Conservation (phyloP, 2,888 invertebrate species). For the Emmelina monodactyla region DNA sequence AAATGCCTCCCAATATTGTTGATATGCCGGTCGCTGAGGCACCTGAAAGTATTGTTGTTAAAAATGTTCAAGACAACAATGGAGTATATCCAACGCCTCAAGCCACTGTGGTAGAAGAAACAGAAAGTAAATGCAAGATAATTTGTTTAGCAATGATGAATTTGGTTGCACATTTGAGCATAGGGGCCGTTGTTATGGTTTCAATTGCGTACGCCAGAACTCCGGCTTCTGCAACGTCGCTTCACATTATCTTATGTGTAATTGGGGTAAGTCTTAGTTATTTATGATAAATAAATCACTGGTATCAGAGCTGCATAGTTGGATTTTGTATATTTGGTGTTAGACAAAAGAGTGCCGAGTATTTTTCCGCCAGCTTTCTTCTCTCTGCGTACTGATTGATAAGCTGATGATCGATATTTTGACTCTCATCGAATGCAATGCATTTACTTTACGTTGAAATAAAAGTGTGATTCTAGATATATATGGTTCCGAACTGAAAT, state of each 20-base stretch:
- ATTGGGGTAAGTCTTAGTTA: constrained; percentile 36
- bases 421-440: too few species aligned
- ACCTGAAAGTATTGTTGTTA: constrained; percentile 18
- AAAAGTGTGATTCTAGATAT: too few species aligned
- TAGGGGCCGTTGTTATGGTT: constrained; percentile 33
- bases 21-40: constrained; percentile 17
- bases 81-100: not conserved
- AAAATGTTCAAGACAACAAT: not conserved
- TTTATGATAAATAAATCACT: too few species aligned
- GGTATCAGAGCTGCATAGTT: too few species aligned
- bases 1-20: constrained; percentile 25
- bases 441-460: too few species aligned
- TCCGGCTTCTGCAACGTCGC: constrained; percentile 25
- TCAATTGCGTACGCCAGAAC: constrained; percentile 24
- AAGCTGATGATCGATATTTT: too few species aligned
- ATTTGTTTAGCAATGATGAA: constrained; percentile 31
- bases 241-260: constrained; percentile 41
- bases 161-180: constrained; percentile 32
- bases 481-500: too few species aligned
- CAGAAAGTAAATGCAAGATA: constrained; percentile 23
- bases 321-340: too few species aligned
- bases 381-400: too few species aligned
- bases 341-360: too few species aligned
- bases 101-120: constrained; percentile 6
- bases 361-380: too few species aligned